phyloP scores from a whole-genome alignment of 2,113 vertebrate species.

The Protomyctophum bolini region DNA sequence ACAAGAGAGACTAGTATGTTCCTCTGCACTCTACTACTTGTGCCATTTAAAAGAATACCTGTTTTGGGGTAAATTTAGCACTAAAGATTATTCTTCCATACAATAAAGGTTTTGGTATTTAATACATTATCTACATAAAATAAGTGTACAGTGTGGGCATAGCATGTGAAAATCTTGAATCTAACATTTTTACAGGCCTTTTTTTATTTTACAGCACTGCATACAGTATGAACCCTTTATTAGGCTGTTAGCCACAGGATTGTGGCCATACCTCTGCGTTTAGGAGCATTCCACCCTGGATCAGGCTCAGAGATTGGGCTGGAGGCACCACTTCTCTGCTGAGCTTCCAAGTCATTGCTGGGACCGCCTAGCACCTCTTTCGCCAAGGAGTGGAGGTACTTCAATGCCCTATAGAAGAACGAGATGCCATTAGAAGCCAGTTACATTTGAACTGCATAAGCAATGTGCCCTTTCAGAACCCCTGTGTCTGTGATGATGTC shows the following conservation, averaged over 20 bases:
- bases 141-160: too few species aligned
- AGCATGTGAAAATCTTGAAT: too few species aligned
- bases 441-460: not conserved
- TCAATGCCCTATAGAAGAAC: slow-evolving; percentile 82
- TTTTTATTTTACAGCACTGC: too few species aligned
- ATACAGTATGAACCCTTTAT: too few species aligned
- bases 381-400: slow-evolving; percentile 88
- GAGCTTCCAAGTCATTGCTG: slow-evolving; percentile 29
- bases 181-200: too few species aligned
- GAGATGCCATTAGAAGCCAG: not conserved
- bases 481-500: not conserved
- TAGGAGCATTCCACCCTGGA: not conserved
- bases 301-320: not conserved
- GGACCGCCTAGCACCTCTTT: slow-evolving; percentile 75
- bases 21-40: too few species aligned
- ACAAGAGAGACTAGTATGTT: too few species aligned
- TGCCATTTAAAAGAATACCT: too few species aligned
- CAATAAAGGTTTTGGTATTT: too few species aligned
- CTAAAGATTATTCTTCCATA: too few species aligned
- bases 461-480: not conserved
- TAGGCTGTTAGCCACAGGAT: not conserved
- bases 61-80: too few species aligned
- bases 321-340: not conserved
- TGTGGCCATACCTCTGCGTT: slow-evolving; percentile 38
- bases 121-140: too few species aligned